A percentile compares a stretch with the other conserved stretches of the same genome.
phyloP scores from a whole-genome alignment of 2,113 vertebrate genomes.

The Himantopus leucocephalus region DNA sequence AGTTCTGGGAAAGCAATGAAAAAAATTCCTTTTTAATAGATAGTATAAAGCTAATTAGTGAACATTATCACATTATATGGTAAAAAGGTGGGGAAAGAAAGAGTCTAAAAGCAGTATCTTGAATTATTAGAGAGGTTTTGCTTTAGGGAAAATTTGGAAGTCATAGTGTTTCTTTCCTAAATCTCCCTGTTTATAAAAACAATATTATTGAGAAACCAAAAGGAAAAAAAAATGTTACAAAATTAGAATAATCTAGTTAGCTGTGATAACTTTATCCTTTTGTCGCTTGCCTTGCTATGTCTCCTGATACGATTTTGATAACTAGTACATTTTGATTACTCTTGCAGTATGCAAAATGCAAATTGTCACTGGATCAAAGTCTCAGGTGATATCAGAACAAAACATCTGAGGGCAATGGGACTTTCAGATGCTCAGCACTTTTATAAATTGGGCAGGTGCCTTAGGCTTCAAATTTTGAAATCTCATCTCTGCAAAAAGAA shows the following conservation, averaged over 20 bases:
- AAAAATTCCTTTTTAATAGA: background rate
- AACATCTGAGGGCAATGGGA: background rate
- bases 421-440: background rate
- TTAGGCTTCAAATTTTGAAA: background rate
- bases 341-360: background rate
- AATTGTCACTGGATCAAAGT: background rate
- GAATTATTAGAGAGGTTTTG: background rate
- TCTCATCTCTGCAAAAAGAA: background rate
- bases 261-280: background rate
- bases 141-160: background rate
- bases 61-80: rapidly evolving
- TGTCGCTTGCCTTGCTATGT: background rate
- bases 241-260: background rate
- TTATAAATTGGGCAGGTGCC: background rate
- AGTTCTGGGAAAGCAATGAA: background rate
- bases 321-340: background rate
- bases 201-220: background rate
- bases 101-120: background rate
- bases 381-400: background rate
- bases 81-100: background rate
- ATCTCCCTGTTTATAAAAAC: background rate
- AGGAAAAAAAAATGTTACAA: background rate
- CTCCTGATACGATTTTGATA: background rate
- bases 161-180: background rate
- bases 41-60: rapidly evolving